Percentiles rank a stretch among this genome's conserved stretches.
Conservation (phyloP, 2,797 vertebrate species). For the Eulemur rubriventer region DNA sequence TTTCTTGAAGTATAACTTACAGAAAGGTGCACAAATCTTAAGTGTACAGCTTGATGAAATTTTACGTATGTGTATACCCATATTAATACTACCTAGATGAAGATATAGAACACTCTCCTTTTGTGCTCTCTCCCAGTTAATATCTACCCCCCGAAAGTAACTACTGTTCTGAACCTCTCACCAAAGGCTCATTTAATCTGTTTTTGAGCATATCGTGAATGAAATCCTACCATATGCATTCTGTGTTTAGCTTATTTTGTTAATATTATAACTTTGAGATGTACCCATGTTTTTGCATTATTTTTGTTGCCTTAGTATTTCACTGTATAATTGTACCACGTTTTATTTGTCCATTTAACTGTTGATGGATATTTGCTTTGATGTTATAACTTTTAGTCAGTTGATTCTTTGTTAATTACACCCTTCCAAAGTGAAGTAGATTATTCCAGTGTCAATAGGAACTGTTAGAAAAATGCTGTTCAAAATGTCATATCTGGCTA, state of each 20-base stretch:
- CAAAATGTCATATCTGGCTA: neutral
- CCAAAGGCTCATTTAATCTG: neutral
- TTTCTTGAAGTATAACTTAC: neutral
- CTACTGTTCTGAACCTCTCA: neutral
- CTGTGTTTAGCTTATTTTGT: slow-evolving; percentile 2
- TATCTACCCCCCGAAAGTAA: neutral
- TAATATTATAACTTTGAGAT: neutral
- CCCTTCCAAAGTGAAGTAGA: neutral
- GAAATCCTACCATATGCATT: neutral
- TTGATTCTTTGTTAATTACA: neutral
- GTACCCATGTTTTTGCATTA: neutral
- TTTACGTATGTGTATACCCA: neutral
- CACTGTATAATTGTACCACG: neutral
- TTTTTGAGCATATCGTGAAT: neutral
- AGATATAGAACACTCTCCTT: neutral
- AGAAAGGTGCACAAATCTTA: neutral
- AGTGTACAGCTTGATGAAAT: neutral
- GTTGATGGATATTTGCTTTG: neutral
- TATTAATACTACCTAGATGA: neutral
- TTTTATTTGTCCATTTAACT: neutral
- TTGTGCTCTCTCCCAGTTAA: neutral
- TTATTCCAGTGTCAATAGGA: neutral
- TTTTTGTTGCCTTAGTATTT: slow-evolving; percentile 7
- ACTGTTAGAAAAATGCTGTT: slow-evolving; percentile 2
- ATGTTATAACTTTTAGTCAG: neutral